Evolutionary conservation across 2,113 vertebrate genomes (phyloP).

Genomic region (Sander vitreus): DNA sequence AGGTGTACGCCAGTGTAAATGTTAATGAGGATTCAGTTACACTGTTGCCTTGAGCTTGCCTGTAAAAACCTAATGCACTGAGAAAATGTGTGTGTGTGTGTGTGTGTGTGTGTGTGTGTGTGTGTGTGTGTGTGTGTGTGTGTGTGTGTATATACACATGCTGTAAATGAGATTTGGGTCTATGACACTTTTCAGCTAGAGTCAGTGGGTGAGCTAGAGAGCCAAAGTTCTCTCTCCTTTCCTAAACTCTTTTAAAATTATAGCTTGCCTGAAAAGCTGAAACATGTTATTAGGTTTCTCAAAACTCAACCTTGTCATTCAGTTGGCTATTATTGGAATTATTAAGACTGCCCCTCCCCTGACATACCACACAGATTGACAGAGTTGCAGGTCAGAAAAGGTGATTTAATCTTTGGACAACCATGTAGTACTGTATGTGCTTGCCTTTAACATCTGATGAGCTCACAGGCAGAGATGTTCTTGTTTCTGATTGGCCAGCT

Average conservation of each 20-base stretch:
- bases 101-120: too few species aligned
- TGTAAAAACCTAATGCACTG: constrained; percentile 66
- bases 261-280: constrained; percentile 13
- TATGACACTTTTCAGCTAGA: neutral
- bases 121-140: neutral
- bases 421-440: neutral
- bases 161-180: constrained; percentile 21
- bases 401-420: constrained; percentile 18
- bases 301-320: neutral
- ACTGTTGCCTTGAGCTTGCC: constrained; percentile 2
- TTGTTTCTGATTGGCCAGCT: too few species aligned
- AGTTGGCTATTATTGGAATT: neutral
- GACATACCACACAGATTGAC: constrained; percentile 5
- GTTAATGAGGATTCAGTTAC: constrained; percentile 56
- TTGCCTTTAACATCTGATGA: constrained; percentile 3
- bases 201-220: constrained; percentile 13
- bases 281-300: constrained; percentile 10
- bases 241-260: neutral
- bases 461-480: neutral
- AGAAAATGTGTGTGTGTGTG: neutral
- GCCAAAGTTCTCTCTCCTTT: neutral
- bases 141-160: neutral
- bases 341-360: neutral
- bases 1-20: constrained; percentile 35
- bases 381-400: constrained; percentile 9